Base-by-base conservation (phyloP, 2,113 vertebrate species). In the Engystomops pustulosus region DNA sequence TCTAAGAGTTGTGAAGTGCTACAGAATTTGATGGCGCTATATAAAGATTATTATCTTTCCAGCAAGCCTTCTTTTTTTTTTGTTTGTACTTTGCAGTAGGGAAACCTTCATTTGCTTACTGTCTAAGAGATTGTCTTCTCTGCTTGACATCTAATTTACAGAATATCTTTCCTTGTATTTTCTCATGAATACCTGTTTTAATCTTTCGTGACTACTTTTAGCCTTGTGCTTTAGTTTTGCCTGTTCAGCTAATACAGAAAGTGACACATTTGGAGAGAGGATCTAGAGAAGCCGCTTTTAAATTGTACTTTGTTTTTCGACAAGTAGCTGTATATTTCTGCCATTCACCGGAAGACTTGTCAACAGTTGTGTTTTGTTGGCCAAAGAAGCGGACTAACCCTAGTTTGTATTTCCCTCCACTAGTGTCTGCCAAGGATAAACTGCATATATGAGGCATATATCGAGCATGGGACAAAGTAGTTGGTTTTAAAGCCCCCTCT, bases 291-390 rank as follows among this genome's bases (percentile, higher is more conserved):
- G 86, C 81, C 84, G 84, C 1, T 78, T 71, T 58, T 86, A 87
- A 88, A 89, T 89, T 87, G 68, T 79, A 15, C 86, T 86, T 89
- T 86, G 25, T 65, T 81, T 91, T 86, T 84, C 88, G 89, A 91
- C 89, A 89, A 86, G 84, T 85, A 86, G 90, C 88, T 86, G 89
- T 88, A 90, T 88, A 86, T 88, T 90, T 88, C 89, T 86, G 71
- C 85, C 81, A 88, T 89, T 83, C 78, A 89, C 85, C 84, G 86
- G 79, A 68, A 90, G 80, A 86, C 81, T 70, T 30, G 80, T 86
- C 90, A 89, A 87, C 86, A 85, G 84, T 86, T 75, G 74, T 86
- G 90, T 81, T 62, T 65, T 32, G 27, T 18, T 65, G 60, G 30
- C 30, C 60, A 8, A 2, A 65, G 60, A 89, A 88, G 86, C 69